Evolutionary conservation across 2,888 invertebrate genomes (phyloP), one percentile per base, ranked within the genome.

Genomic region (Rhagonycha fulva): DNA sequence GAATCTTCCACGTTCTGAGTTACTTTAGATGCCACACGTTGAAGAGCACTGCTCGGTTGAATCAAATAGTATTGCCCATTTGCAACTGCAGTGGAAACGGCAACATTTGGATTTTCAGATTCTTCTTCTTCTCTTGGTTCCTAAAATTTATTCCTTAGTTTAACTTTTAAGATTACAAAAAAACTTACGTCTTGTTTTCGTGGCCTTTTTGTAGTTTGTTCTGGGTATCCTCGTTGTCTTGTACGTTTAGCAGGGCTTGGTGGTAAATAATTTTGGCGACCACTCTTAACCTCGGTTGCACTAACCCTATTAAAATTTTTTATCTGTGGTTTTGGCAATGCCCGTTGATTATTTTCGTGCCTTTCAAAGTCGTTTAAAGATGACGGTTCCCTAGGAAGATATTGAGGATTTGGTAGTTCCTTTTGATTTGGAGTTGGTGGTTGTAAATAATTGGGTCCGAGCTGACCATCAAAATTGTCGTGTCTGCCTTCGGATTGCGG

Each of bases 11-110:
- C 82, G 30, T 81, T 83, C 77, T 87, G 87, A 12, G 81, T 80
- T 0, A 88, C 87, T 68, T 84, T 85, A 74, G 85, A 88, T 14
- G 81, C 76, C 9, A 89, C 87, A 28, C 86, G 84, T 72, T 89
- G 88, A 11, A 88, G 78, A 3, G 84, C 85, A 47, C 87, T 87
- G 71, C 88, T 87, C 0, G 86, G 85, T 0, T 86, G 84, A 3
- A 88, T 80, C 7, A 89, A 82, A 75, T 87, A 88, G 75, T 88
- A 89, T 71, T 87, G 87, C 0, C 88, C 89, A 26, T 84, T 83
- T 5, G 83, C 81, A 19, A 78, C 68, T 19, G 81, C 74, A 76
- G 78, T 80, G 0, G 82, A 77, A 60, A 82, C 78, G 14, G 84
- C 81, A 62, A 82, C 73, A n/a, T 75, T 77, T n/a, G 82, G 79